Evolutionary conservation across 1,140 invertebrate species (phyloP).

Genomic region (Orchestia grillus): DNA sequence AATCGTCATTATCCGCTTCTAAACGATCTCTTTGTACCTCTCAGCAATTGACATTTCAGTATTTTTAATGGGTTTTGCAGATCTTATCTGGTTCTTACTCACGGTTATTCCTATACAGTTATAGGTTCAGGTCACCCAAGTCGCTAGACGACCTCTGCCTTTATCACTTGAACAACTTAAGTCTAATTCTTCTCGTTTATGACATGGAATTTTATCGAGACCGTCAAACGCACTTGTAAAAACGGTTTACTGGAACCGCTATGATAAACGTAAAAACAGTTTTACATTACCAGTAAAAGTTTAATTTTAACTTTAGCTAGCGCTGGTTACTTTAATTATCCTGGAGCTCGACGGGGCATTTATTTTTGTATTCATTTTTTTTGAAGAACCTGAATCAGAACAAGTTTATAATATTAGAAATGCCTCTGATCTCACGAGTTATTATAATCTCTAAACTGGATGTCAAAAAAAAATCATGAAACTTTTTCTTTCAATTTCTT

Average conservation of each 20-base stretch:
- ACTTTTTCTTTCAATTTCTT: too few relatives aligned
- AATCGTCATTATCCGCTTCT: constrained; percentile 21
- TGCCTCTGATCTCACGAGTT: too few relatives aligned
- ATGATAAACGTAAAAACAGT: too few relatives aligned
- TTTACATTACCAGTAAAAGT: not conserved
- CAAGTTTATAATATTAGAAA: too few relatives aligned
- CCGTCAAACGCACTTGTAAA: not conserved
- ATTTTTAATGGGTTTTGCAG: not conserved
- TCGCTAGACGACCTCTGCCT: not conserved
- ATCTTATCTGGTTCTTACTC: not conserved
- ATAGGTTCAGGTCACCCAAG: not conserved
- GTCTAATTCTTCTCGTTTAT: not conserved
- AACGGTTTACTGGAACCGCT: not conserved
- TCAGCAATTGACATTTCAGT: constrained; percentile 27
- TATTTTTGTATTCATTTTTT: too few relatives aligned
- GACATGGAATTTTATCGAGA: not conserved
- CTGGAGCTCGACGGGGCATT: too few relatives aligned
- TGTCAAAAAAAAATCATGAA: too few relatives aligned
- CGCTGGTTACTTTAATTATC: too few relatives aligned
- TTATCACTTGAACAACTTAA: not conserved
- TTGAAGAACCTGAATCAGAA: too few relatives aligned
- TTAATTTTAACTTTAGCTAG: not conserved
- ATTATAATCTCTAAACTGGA: too few relatives aligned
- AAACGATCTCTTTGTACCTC: not conserved
- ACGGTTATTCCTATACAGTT: not conserved